Base-by-base conservation (phyloP, 2,113 vertebrate genomes). In the Forbesichthys agassizii region DNA sequence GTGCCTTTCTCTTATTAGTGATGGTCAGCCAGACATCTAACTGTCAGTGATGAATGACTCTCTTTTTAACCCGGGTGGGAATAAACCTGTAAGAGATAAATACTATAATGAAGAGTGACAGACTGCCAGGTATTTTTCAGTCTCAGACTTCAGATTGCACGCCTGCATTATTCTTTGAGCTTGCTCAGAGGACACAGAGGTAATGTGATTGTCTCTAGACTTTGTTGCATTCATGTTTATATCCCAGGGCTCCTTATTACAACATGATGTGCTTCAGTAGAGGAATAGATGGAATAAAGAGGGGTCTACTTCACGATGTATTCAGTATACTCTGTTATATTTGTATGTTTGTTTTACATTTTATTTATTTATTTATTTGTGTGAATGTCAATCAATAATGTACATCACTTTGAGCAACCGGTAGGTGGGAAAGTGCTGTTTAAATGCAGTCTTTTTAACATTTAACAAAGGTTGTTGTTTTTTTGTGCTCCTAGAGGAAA, bases 31-130 rank as follows among this genome's bases (percentile, higher is more conserved):
- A 73, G 61, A 71, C 76, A 79, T 83, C 61, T 80, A 67, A 53
- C 66, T 78, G 75, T 69, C 71, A 11, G 13, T 93, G 89, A 93
- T 93, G 74, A 80, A 93, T 92, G 77, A 85, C 88, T 89, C 86
- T 79, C 62, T 66, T 56, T 84, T 89, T 88, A 88, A 92, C 82
- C 78, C 75, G 78, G 64, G 73, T 64, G 56, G 68, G 68, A 78
- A 81, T 90, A 93, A 92, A 92, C 64, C 88, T 91, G 88, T 91
- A 88, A 79, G 71, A 73, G 77, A 83, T 79, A 85, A 88, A 88
- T 86, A 88, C 83, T 88, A 80, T 87, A 85, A 90, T 89, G 77
- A 85, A 67, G 62, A 78, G 81, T 90, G 82, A 85, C 71, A 79
- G 87, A 89, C 64, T 54, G 84, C 64, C 65, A 53, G 67, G 69